phyloP scores from a whole-genome alignment of 1,140 invertebrate species.

The Drosophila ananassae region DNA sequence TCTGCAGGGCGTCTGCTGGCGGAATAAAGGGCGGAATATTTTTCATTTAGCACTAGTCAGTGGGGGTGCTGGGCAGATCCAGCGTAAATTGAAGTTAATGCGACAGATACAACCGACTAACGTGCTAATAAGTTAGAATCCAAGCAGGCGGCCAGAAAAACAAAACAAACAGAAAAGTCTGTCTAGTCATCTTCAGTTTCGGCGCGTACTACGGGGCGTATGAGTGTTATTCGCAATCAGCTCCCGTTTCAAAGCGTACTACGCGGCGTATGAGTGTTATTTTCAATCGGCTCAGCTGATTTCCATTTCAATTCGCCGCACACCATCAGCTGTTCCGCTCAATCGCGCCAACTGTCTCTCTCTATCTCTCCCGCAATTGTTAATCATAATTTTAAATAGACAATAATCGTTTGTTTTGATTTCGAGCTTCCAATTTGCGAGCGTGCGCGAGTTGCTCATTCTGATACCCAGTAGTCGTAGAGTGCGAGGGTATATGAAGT shows the following conservation, averaged over 20 bases:
- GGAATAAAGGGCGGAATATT: constrained; percentile 35
- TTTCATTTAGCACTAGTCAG: constrained; percentile 36
- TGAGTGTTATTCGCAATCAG: constrained; percentile 36
- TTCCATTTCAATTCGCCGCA: constrained; percentile 68
- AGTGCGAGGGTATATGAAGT: too few species aligned
- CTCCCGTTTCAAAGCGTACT: constrained; percentile 32
- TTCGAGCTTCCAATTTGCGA: constrained; percentile 78
- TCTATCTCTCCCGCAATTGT: constrained; percentile 34
- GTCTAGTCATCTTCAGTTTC: constrained; percentile 19
- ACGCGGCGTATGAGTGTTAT: constrained; percentile 52
- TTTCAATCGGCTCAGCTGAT: constrained; percentile 51
- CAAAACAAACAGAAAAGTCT: constrained; percentile 23
- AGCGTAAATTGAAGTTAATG: constrained; percentile 48
- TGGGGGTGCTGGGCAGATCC: constrained; percentile 5
- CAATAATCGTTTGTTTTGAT: constrained; percentile 82
- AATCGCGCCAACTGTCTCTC: constrained; percentile 2
- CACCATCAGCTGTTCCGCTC: constrained; percentile 62
- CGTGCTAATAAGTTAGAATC: constrained; percentile 54
- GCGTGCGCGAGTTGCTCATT: constrained; percentile 69
- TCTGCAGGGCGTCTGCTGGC: constrained; percentile 9
- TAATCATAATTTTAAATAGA: constrained; percentile 83
- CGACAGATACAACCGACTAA: constrained; percentile 20
- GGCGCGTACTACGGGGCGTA: constrained; percentile 35
- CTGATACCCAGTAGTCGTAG: too few species aligned
- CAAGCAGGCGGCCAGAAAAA: constrained; percentile 3